phyloP scores from a whole-genome alignment of 2,888 invertebrate species.

The Elegia similella region DNA sequence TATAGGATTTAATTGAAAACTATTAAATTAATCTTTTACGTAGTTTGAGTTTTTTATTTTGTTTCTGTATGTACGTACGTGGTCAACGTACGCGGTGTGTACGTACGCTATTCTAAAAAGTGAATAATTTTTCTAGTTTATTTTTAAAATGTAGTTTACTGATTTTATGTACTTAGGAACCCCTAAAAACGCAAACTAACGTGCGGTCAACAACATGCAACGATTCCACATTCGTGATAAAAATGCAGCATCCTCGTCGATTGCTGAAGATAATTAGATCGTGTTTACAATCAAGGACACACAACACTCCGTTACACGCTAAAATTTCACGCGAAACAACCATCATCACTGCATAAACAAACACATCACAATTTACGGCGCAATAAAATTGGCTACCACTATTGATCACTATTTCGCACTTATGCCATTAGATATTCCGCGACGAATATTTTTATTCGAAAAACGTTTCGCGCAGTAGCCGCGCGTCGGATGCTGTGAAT shows the following conservation, averaged over 20 bases:
- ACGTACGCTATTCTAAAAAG: too few species aligned
- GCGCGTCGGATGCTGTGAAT: constrained; percentile 75
- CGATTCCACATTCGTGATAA: constrained; percentile 45
- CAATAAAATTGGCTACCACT: constrained; percentile 26
- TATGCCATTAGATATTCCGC: constrained; percentile 30
- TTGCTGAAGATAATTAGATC: constrained; percentile 43
- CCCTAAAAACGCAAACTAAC: constrained; percentile 4
- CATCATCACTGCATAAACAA: constrained; percentile 7
- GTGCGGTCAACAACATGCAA: constrained; percentile 13
- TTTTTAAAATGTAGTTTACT: too few species aligned
- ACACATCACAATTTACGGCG: constrained; percentile 1
- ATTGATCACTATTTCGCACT: constrained; percentile 33
- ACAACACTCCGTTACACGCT: constrained; percentile 37
- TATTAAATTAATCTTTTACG: too few species aligned
- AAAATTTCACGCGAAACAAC: constrained; percentile 33
- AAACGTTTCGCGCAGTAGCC: constrained; percentile 54
- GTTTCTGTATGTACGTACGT: too few species aligned
- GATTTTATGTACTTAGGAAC: neutral
- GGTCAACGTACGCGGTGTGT: too few species aligned
- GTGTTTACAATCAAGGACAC: constrained; percentile 48
- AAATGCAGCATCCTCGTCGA: constrained; percentile 39
- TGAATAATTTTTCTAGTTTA: too few species aligned
- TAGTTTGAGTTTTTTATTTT: too few species aligned
- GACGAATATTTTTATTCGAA: constrained; percentile 36
- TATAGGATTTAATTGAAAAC: too few species aligned